A percentile compares a stretch with the other conserved stretches of the same genome.
These are phyloP conservation scores for Actias luna DNA, from an alignment of 2,888 invertebrate genomes.

Conservation along the genomic window DNA sequence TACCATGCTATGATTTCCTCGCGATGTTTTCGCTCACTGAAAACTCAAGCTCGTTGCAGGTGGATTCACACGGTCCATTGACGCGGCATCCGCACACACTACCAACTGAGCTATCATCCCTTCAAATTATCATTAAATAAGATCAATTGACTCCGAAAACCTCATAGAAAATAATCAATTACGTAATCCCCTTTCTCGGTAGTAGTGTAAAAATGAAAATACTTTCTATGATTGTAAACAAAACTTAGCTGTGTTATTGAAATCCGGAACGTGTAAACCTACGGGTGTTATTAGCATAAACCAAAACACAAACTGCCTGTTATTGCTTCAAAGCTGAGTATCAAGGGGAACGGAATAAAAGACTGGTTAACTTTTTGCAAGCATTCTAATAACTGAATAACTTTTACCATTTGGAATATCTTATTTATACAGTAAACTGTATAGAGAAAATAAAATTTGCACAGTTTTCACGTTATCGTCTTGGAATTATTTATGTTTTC, in stretches of 20 bases:
- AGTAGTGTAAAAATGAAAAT: slow-evolving; percentile 10
- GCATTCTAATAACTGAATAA: slow-evolving; percentile 33
- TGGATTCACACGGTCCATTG: too few relatives aligned
- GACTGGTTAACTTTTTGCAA: slow-evolving; percentile 18
- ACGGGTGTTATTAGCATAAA: slow-evolving; percentile 19
- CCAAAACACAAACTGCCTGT: slow-evolving; percentile 18
- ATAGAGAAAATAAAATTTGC: background rate
- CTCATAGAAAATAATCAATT: too few relatives aligned
- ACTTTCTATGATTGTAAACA: background rate
- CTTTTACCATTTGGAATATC: slow-evolving; percentile 26
- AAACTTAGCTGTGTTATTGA: slow-evolving; percentile 7
- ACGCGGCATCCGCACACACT: too few relatives aligned
- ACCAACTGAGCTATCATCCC: too few relatives aligned
- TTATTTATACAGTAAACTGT: slow-evolving; percentile 14
- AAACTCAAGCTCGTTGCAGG: too few relatives aligned
- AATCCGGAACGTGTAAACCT: slow-evolving; percentile 2
- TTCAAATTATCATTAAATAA: too few relatives aligned
- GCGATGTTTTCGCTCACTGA: too few relatives aligned
- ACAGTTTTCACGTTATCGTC: background rate
- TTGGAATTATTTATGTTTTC: too few relatives aligned
- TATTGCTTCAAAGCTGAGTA: slow-evolving; percentile 8
- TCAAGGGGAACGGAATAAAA: slow-evolving; percentile 10
- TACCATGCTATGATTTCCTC: too few relatives aligned
- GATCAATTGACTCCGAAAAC: too few relatives aligned
- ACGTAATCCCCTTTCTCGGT: too few relatives aligned